phyloP scores from a whole-genome alignment of 2,113 vertebrate genomes.

The human region GRCh38 chr13:77607501-77608000 shows the following conservation, averaged over 20 bases:
- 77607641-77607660: background rate
- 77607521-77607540: background rate
- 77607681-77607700: background rate
- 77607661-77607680: background rate
- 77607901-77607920: background rate
- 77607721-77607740: conserved; percentile 20
- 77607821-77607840: background rate
- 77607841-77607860: background rate
- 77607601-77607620: background rate
- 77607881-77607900: background rate
- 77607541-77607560: background rate
- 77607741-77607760: background rate
- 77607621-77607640: background rate
- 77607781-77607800: background rate
- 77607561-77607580: background rate
- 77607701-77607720: background rate
- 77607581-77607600: background rate
- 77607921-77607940: background rate
- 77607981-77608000: background rate
- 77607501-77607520: background rate
- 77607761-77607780: background rate
- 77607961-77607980: conserved; percentile 25
- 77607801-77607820: background rate
- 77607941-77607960: background rate
- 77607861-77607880: background rate